A percentile compares a stretch with the other conserved stretches of the same genome.
These are phyloP conservation scores for Geophilus truncorum DNA, from an alignment of 2,888 invertebrate genomes.

Conservation along the genomic window DNA sequence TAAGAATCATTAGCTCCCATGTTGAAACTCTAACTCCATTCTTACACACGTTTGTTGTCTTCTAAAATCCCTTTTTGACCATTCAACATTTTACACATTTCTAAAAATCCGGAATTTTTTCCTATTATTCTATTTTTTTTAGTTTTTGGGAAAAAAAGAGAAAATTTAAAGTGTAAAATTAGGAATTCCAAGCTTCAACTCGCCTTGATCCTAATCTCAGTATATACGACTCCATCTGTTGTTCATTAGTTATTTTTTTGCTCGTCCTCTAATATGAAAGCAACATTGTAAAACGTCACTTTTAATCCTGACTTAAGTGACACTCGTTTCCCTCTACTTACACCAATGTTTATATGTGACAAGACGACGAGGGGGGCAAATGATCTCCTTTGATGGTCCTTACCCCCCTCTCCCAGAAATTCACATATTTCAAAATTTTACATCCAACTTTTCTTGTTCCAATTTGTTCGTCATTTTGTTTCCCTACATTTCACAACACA, in stretches of 20 bases:
- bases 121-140: background rate
- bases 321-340: conserved; percentile 25
- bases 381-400: background rate
- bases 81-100: no score
- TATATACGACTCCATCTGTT: conserved; percentile 24
- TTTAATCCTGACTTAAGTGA: conserved; percentile 27
- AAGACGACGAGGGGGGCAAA: conserved; percentile 22
- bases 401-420: background rate
- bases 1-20: conserved; percentile 20
- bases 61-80: no score
- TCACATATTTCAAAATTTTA: conserved; percentile 8
- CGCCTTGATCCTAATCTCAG: conserved; percentile 16
- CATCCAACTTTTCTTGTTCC: background rate
- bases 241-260: conserved; percentile 20
- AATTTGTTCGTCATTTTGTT: background rate
- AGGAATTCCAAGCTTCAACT: background rate
- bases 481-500: background rate
- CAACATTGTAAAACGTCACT: conserved; percentile 25
- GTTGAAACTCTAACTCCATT: background rate
- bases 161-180: background rate
- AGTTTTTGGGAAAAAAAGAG: background rate
- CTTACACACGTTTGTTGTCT: background rate
- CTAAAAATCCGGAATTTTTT: no score
- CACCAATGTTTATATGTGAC: conserved; percentile 24
- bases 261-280: conserved; percentile 1